Evolutionary conservation across 2,888 invertebrate genomes (phyloP).

Genomic region (Rapana venosa): DNA sequence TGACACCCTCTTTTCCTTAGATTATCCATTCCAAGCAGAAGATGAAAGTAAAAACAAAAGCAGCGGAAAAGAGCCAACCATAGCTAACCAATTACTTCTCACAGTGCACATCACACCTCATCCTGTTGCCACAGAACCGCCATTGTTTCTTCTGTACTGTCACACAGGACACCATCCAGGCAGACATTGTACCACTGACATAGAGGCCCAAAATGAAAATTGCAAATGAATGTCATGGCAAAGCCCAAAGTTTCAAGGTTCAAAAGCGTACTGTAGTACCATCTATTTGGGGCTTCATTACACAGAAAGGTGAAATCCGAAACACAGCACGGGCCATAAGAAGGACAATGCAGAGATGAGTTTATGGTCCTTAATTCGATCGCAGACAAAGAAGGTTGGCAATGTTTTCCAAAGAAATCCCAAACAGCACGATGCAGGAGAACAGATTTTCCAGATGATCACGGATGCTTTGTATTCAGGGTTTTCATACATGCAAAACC

Average conservation of each 20-base stretch:
- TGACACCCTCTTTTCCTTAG: neutral
- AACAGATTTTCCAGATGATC: neutral
- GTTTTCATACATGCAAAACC: too few species aligned
- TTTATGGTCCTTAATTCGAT: neutral
- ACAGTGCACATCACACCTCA: neutral
- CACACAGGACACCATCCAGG: neutral
- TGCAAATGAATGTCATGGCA: neutral
- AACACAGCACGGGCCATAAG: neutral
- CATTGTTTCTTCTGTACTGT: neutral
- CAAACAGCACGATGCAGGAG: neutral
- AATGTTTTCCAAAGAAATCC: neutral
- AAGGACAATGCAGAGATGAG: neutral
- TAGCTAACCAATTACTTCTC: neutral
- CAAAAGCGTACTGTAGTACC: too few species aligned
- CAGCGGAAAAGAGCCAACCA: neutral
- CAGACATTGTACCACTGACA: neutral
- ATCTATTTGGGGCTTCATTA: neutral
- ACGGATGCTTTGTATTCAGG: neutral
- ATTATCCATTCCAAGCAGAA: neutral
- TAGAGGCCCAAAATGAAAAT: neutral
- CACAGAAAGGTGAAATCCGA: neutral
- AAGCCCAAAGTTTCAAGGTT: neutral
- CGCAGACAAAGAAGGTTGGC: neutral
- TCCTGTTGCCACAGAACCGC: neutral
- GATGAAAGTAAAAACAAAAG: neutral